Evolutionary conservation across 92 coral and sea anemone genomes (phyloP).

Genomic region (Paragorgia papillata): DNA sequence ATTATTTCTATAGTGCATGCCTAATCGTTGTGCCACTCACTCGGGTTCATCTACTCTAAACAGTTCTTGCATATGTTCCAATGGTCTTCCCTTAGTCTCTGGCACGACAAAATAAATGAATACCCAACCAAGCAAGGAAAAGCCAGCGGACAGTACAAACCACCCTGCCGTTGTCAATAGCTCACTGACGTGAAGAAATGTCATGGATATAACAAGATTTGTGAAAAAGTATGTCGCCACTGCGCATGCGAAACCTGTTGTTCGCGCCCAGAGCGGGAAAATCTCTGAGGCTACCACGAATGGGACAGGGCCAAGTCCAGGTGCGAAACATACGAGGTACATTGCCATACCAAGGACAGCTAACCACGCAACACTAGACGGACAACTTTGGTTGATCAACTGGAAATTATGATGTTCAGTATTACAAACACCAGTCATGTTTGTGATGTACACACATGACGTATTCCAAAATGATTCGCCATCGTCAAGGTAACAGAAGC

Average conservation of each 20-base stretch:
- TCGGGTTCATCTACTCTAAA: slow-evolving; percentile 27
- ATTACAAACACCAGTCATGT: slow-evolving; percentile 23
- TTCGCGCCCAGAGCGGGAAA: slow-evolving; percentile 29
- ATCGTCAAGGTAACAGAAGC: slow-evolving; percentile 72
- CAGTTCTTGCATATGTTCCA: slow-evolving; percentile 75
- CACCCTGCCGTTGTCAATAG: slow-evolving; percentile 72
- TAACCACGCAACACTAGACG: slow-evolving; percentile 72
- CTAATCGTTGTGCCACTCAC: background rate
- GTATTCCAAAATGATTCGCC: slow-evolving; percentile 57
- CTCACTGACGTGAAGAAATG: slow-evolving; percentile 17
- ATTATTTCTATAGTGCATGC: too few species aligned
- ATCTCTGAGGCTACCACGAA: slow-evolving; percentile 21
- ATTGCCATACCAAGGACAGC: slow-evolving; percentile 71
- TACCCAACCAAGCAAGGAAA: slow-evolving; percentile 74
- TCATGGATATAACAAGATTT: slow-evolving; percentile 3
- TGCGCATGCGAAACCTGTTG: slow-evolving; percentile 18
- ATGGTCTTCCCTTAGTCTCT: slow-evolving; percentile 84
- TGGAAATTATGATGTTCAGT: slow-evolving; percentile 47
- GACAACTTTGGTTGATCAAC: slow-evolving; percentile 72
- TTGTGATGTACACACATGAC: slow-evolving; percentile 68
- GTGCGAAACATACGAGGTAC: slow-evolving; percentile 16
- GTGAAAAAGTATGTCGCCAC: background rate
- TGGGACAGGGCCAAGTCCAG: slow-evolving; percentile 31
- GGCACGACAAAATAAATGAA: slow-evolving; percentile 73
- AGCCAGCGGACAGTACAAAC: slow-evolving; percentile 76